These are phyloP conservation scores for Yasuhikotakia modesta DNA, from an alignment of 2,797 vertebrate genomes.

Conservation along the genomic window DNA sequence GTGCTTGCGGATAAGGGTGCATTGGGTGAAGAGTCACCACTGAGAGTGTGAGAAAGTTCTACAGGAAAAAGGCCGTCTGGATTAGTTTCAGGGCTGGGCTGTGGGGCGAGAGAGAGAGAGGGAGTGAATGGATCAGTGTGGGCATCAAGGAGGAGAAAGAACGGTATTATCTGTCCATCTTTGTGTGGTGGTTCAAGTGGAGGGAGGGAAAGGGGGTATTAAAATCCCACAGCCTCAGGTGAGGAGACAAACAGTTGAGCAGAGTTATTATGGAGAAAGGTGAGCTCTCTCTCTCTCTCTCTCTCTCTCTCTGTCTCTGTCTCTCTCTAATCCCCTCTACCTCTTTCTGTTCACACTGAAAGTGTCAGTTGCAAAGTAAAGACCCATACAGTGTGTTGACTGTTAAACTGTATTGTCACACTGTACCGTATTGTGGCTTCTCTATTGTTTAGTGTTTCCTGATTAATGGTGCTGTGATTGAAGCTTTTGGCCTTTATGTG, in stretches of 20 bases:
- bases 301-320: constrained; percentile 18
- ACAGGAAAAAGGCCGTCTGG: constrained; percentile 69
- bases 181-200: constrained; percentile 57
- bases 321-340: constrained; percentile 42
- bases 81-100: constrained; percentile 76
- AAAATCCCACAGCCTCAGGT: constrained; percentile 75
- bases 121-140: constrained; percentile 59
- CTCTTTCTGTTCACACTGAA: constrained; percentile 63
- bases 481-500: constrained; percentile 41
- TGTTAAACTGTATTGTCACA: constrained; percentile 37
- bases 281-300: constrained; percentile 66
- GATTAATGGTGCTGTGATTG: constrained; percentile 43
- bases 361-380: constrained; percentile 20
- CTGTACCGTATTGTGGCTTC: constrained; percentile 20
- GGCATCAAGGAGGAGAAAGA: constrained; percentile 67
- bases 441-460: constrained; percentile 41
- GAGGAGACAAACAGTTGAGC: constrained; percentile 79
- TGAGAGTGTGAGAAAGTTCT: constrained; percentile 78
- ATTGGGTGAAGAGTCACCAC: constrained; percentile 58
- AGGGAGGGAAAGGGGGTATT: constrained; percentile 51
- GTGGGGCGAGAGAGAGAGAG: constrained; percentile 48
- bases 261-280: constrained; percentile 77
- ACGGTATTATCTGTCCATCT: constrained; percentile 73
- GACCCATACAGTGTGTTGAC: constrained; percentile 9
- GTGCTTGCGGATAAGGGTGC: constrained; percentile 19